Evolutionary conservation across 2,888 invertebrate genomes (phyloP), one percentile per base, ranked within the genome.

Genomic region (Nomada hirtipes): DNA sequence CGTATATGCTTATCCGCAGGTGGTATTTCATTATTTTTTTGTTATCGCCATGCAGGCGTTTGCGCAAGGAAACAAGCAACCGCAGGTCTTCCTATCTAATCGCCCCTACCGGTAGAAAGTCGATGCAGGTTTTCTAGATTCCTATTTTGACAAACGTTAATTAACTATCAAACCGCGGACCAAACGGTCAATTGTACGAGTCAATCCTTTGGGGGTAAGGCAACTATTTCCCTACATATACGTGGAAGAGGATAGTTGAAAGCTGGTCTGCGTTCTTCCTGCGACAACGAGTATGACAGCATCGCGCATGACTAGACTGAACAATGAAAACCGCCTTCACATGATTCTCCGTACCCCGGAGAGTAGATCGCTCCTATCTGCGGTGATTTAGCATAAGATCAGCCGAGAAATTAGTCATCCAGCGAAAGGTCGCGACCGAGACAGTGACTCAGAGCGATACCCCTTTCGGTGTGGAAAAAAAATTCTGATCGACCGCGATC

Each of bases 351-450:
- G 20, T 65, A 67, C 50, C 60, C 50, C 42, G n/a, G 18, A 15
- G 47, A 26, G 44, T 23, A 20, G 36, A 57, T 18, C 55, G 36
- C 52, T 55, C 59, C 68, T 57, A 79, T 83, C 75, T 50, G 11
- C 69, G 52, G 76, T 53, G 67, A 71, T 72, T 74, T 75, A 65
- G 67, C 82, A 65, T 70, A 68, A 59, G 71, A 82, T 81, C 70
- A 67, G 55, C 64, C 68, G 57, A 67, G 73, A 88, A 86, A 86
- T 88, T 87, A 84, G 73, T 86, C 86, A 81, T 79, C 88, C n/a
- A 79, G 63, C 55, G 65, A 77, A 79, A 88, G 86, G 83, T 88
- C 80, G 77, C 44, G 86, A 86, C 86, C 86, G 78, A 81, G 72
- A 75, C 78, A 86, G 65, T 88, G 86, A 86, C 76, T 86, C 86